These are phyloP conservation scores for Crotalus tigris DNA, from an alignment of 2,113 vertebrate species.

Conservation along the genomic window DNA sequence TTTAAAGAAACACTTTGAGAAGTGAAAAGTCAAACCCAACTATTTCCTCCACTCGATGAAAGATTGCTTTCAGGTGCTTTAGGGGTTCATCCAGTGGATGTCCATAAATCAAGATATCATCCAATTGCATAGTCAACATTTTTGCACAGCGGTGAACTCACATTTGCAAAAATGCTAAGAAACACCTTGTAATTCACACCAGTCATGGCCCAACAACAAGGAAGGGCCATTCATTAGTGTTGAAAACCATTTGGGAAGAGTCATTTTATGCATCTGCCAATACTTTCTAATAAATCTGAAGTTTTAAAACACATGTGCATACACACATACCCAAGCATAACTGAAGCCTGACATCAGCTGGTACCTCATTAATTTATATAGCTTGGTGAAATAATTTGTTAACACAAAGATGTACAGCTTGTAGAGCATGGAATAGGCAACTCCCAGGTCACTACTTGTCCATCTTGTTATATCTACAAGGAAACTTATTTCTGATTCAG, in stretches of 20 bases:
- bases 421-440: slow-evolving; percentile 9
- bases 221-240: slow-evolving; percentile 31
- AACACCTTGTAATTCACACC: slow-evolving; percentile 21
- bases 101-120: slow-evolving; percentile 46
- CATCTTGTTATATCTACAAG: background rate
- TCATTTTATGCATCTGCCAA: slow-evolving; percentile 35
- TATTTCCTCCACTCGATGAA: slow-evolving; percentile 44
- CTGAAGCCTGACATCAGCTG: slow-evolving; percentile 20
- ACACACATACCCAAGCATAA: background rate
- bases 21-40: slow-evolving; percentile 46
- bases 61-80: slow-evolving; percentile 68
- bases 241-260: slow-evolving; percentile 49
- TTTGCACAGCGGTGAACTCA: slow-evolving; percentile 32
- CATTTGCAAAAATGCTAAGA: slow-evolving; percentile 40
- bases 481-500: background rate
- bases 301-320: background rate
- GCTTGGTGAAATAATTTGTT: slow-evolving; percentile 39
- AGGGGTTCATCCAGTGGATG: slow-evolving; percentile 40
- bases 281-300: slow-evolving; percentile 43
- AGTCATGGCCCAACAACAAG: slow-evolving; percentile 46
- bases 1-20: slow-evolving; percentile 39
- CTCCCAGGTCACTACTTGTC: background rate
- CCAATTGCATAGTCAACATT: slow-evolving; percentile 29
- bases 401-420: slow-evolving; percentile 18
- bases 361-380: slow-evolving; percentile 36